These are phyloP conservation scores for Vidua macroura DNA, from an alignment of 2,113 vertebrate species.

Conservation along the genomic window DNA sequence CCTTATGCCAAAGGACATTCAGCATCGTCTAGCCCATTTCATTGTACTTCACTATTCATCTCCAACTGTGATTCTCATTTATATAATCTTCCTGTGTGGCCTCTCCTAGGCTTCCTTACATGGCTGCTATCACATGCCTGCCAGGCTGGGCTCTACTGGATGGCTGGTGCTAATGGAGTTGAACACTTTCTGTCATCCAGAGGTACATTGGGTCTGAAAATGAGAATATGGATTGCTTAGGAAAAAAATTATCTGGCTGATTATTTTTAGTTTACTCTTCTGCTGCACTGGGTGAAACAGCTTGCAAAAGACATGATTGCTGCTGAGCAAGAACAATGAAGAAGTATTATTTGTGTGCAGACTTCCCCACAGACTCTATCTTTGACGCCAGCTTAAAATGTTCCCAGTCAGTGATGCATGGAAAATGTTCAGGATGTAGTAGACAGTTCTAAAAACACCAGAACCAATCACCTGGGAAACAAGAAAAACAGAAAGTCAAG, in stretches of 20 bases:
- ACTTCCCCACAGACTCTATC: slow-evolving; percentile 48
- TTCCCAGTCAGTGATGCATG: slow-evolving; percentile 58
- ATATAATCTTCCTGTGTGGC: slow-evolving; percentile 49
- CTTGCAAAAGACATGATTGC: slow-evolving; percentile 15
- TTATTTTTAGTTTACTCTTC: slow-evolving; percentile 2
- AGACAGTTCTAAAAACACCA: slow-evolving; percentile 60
- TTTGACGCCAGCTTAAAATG: slow-evolving; percentile 62
- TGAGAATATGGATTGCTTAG: not conserved
- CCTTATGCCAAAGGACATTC: slow-evolving; percentile 13
- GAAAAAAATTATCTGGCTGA: not conserved
- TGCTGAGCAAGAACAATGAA: slow-evolving; percentile 34
- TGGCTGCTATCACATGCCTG: not conserved
- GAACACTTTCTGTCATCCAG: not conserved
- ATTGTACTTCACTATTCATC: slow-evolving; percentile 27
- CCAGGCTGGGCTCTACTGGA: not conserved
- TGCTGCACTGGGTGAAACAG: not conserved
- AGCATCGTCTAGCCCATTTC: not conserved
- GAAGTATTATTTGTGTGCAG: not conserved
- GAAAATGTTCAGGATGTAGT: slow-evolving; percentile 64
- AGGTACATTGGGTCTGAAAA: not conserved
- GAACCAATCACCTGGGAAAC: slow-evolving; percentile 67
- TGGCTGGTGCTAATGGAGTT: not conserved
- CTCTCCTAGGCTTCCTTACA: slow-evolving; percentile 9
- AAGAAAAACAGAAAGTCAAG: slow-evolving; percentile 62
- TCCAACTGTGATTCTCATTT: slow-evolving; percentile 24